Conservation (phyloP, 2,113 vertebrate species). For the Paradoxurus hermaphroditus region DNA sequence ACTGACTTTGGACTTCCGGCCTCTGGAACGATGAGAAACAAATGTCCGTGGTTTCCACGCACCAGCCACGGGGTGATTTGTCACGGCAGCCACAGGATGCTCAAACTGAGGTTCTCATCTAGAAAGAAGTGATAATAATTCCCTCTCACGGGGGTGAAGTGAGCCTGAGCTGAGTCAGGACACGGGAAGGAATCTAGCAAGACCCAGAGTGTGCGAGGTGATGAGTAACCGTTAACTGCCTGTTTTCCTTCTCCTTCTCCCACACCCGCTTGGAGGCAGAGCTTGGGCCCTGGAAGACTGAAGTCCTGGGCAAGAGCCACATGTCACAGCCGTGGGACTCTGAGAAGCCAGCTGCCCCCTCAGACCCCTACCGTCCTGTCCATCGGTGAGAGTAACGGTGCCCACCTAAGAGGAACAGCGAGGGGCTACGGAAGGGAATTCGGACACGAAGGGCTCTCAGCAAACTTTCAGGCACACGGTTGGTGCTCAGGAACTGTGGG, state of each 20-base stretch:
- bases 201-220: not conserved
- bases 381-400: constrained; percentile 49
- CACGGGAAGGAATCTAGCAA: not conserved
- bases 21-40: not conserved
- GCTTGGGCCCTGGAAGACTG: not conserved
- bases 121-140: not conserved
- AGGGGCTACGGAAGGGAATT: not conserved
- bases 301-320: not conserved
- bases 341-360: constrained; percentile 66
- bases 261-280: not conserved
- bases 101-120: not conserved
- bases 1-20: not conserved
- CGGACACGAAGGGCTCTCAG: not conserved
- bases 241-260: not conserved
- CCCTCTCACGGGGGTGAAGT: not conserved
- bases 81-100: not conserved
- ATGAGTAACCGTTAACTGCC: not conserved
- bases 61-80: not conserved
- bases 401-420: not conserved
- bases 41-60: not conserved
- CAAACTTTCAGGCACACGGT: not conserved
- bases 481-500: not conserved
- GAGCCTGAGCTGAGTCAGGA: not conserved
- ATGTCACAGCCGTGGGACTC: rapidly evolving
- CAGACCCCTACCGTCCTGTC: constrained; percentile 65